These are phyloP conservation scores for Phainopepla nitens DNA, from an alignment of 2,113 vertebrate species.

Conservation along the genomic window DNA sequence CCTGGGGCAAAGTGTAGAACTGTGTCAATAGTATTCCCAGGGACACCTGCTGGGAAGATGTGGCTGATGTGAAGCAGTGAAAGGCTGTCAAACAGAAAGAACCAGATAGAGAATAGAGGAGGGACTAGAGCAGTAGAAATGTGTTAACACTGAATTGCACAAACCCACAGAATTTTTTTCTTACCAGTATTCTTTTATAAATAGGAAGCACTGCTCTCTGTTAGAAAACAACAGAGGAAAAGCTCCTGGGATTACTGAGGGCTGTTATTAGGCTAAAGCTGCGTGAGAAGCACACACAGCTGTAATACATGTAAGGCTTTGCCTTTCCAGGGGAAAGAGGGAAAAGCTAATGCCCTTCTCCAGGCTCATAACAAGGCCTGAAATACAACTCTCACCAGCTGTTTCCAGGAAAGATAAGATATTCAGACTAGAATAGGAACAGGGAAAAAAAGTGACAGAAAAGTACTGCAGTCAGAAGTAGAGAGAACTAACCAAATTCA, in stretches of 20 bases:
- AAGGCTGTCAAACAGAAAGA: background rate
- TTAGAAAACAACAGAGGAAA: background rate
- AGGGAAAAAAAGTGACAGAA: background rate
- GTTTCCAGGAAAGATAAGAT: background rate
- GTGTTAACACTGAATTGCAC: background rate
- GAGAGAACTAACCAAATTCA: background rate
- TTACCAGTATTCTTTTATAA: background rate
- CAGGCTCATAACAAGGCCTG: background rate
- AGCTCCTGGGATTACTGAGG: background rate
- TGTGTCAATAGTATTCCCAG: background rate
- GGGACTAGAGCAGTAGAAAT: background rate
- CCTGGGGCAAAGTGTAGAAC: background rate
- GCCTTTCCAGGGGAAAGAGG: background rate
- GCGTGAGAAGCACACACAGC: background rate
- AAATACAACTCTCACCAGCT: constrained; percentile 13
- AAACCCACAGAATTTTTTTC: background rate
- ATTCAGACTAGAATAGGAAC: background rate
- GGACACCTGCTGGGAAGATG: background rate
- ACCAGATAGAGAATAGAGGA: background rate
- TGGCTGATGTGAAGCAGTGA: background rate
- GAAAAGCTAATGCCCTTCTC: background rate
- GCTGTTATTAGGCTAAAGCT: background rate
- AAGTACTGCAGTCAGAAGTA: background rate
- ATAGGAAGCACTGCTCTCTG: background rate
- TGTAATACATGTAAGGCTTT: background rate